Evolutionary conservation across 1,140 invertebrate species (phyloP), one percentile per base, ranked within the genome.

Genomic region (Coboldia fuscipes): DNA sequence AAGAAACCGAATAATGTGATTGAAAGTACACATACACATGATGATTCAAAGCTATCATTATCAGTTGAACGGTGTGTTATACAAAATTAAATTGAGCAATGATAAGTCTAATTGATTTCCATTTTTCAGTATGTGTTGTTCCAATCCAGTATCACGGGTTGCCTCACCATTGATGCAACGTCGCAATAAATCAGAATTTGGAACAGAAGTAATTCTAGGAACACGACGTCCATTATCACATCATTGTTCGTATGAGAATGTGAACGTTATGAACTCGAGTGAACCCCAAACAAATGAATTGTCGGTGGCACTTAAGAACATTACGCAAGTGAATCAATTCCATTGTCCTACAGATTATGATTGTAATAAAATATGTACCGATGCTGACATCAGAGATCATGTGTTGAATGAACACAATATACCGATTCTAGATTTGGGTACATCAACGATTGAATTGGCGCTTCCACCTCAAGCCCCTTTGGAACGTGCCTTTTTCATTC

Each of bases 381-480:
- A n/a, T 7, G 10, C 8, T 3, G 12, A 20, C 14, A 8, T 18
- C n/a, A 32, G 36, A 14, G 30, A 33, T 5, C 38, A 42, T 38
- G 27, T 39, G 19, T 39, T 34, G 21, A 21, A 19, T 14, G 21
- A 18, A 13, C 41, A 40, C 35, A 19, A 30, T 18, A 2, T 23
- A 16, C 38, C 40, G 10, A 35, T 37, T 19, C 12, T 42, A 28
- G 30, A n/a, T n/a, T 37, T 33, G 16, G 36, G 31, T 9, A 29
- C 28, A 21, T 30, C 35, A 33, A 16, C 31, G 18, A 30, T 35
- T 7, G 24, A 29, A 24, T 14, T 39, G 5, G 30, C 38, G 13
- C 28, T 37, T 8, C 40, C 38, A 24, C 26, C 36, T 15, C 14
- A 26, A 3, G 13, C 15, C 16, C 33, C 38, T 7, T 15, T 42